These are phyloP conservation scores for Synodontis membranacea DNA, from an alignment of 2,113 vertebrate genomes.

Conservation along the genomic window DNA sequence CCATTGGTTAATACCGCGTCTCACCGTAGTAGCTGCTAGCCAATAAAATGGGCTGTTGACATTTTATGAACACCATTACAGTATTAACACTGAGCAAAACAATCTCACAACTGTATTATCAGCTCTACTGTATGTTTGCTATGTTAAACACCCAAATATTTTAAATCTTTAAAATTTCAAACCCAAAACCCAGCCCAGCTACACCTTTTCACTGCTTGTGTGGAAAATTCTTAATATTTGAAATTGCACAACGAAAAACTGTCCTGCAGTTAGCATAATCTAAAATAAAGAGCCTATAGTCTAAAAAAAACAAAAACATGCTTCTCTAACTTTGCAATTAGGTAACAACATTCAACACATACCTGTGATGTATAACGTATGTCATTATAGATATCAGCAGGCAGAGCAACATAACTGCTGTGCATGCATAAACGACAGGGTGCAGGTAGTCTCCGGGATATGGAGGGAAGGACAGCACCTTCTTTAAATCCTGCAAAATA, in stretches of 20 bases:
- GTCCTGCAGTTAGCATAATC: neutral
- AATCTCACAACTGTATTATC: neutral
- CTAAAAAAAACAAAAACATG: neutral
- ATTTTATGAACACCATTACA: neutral
- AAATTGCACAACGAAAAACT: neutral
- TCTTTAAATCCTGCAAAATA: slow-evolving; percentile 87
- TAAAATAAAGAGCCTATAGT: neutral
- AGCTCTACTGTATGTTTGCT: neutral
- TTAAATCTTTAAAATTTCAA: neutral
- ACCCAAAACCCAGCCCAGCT: neutral
- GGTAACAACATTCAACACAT: neutral
- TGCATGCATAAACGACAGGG: slow-evolving; percentile 97
- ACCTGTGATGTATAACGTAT: slow-evolving; percentile 56
- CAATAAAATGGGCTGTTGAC: neutral
- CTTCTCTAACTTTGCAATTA: neutral
- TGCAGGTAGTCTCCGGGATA: slow-evolving; percentile 94
- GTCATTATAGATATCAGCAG: slow-evolving; percentile 88
- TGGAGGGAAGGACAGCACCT: slow-evolving; percentile 87
- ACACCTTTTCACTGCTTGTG: neutral
- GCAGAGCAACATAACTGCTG: slow-evolving; percentile 92
- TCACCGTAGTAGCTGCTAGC: neutral
- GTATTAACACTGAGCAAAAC: neutral
- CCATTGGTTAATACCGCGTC: neutral
- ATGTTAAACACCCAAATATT: neutral
- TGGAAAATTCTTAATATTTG: neutral